Evolutionary conservation across 2,797 vertebrate species (phyloP).

Genomic region (Monodelphis domestica): DNA sequence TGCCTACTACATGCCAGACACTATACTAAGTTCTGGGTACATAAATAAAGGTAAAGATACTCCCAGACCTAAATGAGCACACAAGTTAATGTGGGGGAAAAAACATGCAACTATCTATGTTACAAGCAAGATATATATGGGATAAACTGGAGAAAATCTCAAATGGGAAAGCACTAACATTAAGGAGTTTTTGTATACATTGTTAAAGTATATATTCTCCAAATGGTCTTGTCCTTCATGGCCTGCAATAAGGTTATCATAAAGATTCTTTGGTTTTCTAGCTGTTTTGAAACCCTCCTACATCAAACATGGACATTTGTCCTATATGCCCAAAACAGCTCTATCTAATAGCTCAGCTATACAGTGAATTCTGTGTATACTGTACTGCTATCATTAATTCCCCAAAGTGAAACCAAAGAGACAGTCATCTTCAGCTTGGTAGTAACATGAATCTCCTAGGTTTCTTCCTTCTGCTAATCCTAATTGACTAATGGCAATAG

Average conservation of each 20-base stretch:
- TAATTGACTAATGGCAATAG: background rate
- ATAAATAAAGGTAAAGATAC: background rate
- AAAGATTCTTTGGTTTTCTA: background rate
- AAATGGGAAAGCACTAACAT: background rate
- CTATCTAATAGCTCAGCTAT: background rate
- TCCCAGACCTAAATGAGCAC: no score
- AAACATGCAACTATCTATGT: background rate
- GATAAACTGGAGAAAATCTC: background rate
- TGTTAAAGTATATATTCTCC: background rate
- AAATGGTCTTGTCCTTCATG: background rate
- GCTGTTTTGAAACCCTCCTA: background rate
- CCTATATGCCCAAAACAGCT: no score
- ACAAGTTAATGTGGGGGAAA: background rate
- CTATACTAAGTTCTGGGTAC: background rate
- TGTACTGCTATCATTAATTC: background rate
- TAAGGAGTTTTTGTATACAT: no score
- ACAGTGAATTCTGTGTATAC: background rate
- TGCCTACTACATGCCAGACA: background rate
- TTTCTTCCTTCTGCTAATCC: background rate
- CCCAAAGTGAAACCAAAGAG: background rate
- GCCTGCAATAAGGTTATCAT: background rate
- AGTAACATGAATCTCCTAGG: background rate
- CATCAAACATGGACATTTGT: no score
- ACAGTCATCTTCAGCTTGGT: background rate
- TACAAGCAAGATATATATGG: no score